phyloP scores from a whole-genome alignment of 2,888 invertebrate species.

The Phyllotreta cruciferae region DNA sequence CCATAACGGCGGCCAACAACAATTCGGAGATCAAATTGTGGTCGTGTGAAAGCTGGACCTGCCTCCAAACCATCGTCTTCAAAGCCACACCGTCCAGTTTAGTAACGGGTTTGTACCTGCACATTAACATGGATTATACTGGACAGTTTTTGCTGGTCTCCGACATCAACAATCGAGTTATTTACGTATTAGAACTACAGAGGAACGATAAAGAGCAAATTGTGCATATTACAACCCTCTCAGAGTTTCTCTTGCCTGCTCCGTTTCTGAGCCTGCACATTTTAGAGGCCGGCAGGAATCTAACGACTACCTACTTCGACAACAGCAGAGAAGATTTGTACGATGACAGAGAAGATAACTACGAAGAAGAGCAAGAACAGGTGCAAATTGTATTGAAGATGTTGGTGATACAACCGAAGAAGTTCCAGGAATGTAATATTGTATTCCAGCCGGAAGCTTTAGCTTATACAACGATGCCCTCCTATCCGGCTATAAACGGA shows the following conservation, averaged over 20 bases:
- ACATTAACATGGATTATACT: constrained; percentile 83
- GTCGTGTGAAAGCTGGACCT: constrained; percentile 95
- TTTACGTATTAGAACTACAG: constrained; percentile 81
- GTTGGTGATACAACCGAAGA: constrained; percentile 87
- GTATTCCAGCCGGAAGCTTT: constrained; percentile 53
- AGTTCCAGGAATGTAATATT: constrained; percentile 74
- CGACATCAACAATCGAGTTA: constrained; percentile 73
- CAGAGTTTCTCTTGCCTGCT: constrained; percentile 87
- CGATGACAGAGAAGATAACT: constrained; percentile 64
- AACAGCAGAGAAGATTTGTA: constrained; percentile 66
- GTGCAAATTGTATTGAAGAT: constrained; percentile 65
- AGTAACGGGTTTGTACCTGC: constrained; percentile 64
- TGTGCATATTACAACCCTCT: constrained; percentile 76
- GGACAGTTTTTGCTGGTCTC: constrained; percentile 88
- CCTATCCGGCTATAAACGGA: too few species aligned
- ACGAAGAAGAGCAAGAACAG: constrained; percentile 64
- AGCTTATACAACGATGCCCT: constrained; percentile 39
- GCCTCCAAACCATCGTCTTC: constrained; percentile 86
- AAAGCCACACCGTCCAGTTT: constrained; percentile 61
- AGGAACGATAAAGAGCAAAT: constrained; percentile 68
- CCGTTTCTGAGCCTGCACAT: constrained; percentile 91
- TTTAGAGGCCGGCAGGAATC: constrained; percentile 73
- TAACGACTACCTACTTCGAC: constrained; percentile 59
- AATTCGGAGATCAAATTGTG: constrained; percentile 91
- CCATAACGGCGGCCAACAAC: constrained; percentile 87